These are phyloP conservation scores for Helicoverpa armigera DNA, from an alignment of 1,140 invertebrate genomes.

Conservation along the genomic window DNA sequence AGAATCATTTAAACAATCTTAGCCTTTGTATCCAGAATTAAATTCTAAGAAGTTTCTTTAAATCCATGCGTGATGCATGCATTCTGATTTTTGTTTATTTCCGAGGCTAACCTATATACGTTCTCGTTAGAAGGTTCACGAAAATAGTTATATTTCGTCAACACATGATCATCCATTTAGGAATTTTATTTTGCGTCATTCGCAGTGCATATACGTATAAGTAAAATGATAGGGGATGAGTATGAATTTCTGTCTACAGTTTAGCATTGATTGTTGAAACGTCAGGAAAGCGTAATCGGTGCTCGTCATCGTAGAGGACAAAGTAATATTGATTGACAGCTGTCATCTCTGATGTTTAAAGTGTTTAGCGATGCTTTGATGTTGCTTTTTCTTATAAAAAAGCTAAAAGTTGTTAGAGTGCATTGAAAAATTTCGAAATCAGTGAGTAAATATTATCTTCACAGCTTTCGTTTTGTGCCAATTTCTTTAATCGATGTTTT, in stretches of 20 bases:
- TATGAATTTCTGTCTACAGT: background rate
- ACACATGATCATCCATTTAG: constrained; percentile 30
- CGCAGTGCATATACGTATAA: background rate
- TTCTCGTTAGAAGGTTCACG: constrained; percentile 29
- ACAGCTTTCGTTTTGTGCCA: background rate
- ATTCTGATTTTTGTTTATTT: constrained; percentile 38
- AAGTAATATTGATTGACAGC: background rate
- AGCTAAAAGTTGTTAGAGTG: too few relatives aligned
- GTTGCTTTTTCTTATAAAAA: background rate
- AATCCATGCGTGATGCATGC: constrained; percentile 23
- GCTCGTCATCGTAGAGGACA: background rate
- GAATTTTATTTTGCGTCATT: constrained; percentile 39
- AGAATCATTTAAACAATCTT: background rate
- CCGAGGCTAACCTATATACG: constrained; percentile 23
- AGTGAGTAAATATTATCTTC: background rate
- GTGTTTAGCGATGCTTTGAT: constrained; percentile 21
- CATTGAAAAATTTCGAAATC: background rate
- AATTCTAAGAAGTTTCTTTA: constrained; percentile 33
- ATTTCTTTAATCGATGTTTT: too few relatives aligned
- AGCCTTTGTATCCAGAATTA: background rate
- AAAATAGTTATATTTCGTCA: constrained; percentile 41
- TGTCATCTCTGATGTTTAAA: constrained; percentile 11
- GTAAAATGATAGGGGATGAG: background rate
- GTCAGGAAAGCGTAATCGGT: background rate
- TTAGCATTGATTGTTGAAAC: too few relatives aligned